Base-by-base conservation (phyloP, 2,888 invertebrate species). In the Esperia sulphurella region DNA sequence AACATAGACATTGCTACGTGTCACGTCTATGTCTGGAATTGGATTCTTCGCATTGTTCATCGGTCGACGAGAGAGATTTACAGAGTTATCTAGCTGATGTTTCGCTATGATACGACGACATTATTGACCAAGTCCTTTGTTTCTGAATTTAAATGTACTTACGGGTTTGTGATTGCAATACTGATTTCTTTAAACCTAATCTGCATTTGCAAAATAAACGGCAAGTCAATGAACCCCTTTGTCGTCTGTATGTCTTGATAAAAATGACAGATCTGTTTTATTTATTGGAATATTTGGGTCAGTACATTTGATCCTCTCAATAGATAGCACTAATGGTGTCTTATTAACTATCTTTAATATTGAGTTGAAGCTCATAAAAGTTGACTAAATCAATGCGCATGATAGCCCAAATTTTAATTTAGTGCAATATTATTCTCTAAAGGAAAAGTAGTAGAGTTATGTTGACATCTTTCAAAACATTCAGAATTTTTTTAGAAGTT, bases 221-320 rank as follows among this genome's bases (percentile, higher is more conserved):
- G 6, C 10, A 37, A 14, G 37, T 39, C 29, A 42, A 29, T 46
- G 37, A 41, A 42, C 42, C 7, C 14, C 37, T 37, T 28, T 41
- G 41, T 29, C 28, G 35, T 9, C 37, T 12, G 13, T 14, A 7
- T n/a, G 14, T 41, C 8, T n/a, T 44, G 44, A 41, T 41, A 41
- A 45, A 43, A 44, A 43, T 33, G 33, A 48, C 43, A 47, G 30
- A 43, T 47, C 30, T 40, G 33, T 44, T 40, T 40, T 28, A 41
- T 44, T 33, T 28, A 44, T 44, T 33, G 35, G 5, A 5, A 30
- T 33, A 48, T 44, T 6, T 48, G 35, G 48, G 48, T 44, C 48
- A 35, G 9, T 14, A 28, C 14, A 8, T 40, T 45, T 39, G 31
- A 47, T 47, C 38, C 10, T 8, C 29, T 28, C 13, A 47, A 47